Evolutionary conservation across 2,888 invertebrate species (phyloP).

Genomic region (Melanostoma scalare): DNA sequence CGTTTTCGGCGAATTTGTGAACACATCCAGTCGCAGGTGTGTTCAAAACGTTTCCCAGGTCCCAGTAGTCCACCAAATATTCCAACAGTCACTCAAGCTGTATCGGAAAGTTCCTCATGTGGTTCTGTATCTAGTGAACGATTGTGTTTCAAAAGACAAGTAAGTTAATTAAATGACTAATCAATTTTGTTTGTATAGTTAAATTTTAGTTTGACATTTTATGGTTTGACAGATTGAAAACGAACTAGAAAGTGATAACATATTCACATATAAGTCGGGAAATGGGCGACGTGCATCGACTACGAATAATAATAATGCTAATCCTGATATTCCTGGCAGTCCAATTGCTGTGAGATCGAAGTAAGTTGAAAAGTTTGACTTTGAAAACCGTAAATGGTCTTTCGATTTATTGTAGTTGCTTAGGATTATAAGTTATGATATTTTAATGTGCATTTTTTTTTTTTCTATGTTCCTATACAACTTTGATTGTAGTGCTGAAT

Average conservation of each 20-base stretch:
- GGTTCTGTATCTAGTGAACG: constrained; percentile 82
- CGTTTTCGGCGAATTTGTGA: constrained; percentile 97
- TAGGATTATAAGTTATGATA: no score
- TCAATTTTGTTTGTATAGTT: constrained; percentile 7
- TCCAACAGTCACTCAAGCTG: constrained; percentile 81
- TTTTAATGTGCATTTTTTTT: not conserved
- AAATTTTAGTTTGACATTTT: constrained; percentile 51
- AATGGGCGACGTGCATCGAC: constrained; percentile 81
- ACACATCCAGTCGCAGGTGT: constrained; percentile 95
- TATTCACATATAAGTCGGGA: constrained; percentile 81
- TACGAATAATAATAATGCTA: constrained; percentile 81
- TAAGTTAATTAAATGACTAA: constrained; percentile 63
- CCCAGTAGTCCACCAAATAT: constrained; percentile 81
- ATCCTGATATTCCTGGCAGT: constrained; percentile 80
- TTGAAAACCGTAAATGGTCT: no score
- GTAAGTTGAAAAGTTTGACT: constrained; percentile 75
- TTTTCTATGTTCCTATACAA: not conserved
- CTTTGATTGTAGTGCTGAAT: no score
- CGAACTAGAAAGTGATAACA: constrained; percentile 81
- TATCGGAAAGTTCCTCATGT: constrained; percentile 82
- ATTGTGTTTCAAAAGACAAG: constrained; percentile 81
- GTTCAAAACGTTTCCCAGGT: constrained; percentile 83
- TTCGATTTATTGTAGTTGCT: no score
- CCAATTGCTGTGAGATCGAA: constrained; percentile 82
- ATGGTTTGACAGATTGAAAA: constrained; percentile 80